Base-by-base conservation (phyloP, 2,888 invertebrate genomes). In the Corythucha ciliata region DNA sequence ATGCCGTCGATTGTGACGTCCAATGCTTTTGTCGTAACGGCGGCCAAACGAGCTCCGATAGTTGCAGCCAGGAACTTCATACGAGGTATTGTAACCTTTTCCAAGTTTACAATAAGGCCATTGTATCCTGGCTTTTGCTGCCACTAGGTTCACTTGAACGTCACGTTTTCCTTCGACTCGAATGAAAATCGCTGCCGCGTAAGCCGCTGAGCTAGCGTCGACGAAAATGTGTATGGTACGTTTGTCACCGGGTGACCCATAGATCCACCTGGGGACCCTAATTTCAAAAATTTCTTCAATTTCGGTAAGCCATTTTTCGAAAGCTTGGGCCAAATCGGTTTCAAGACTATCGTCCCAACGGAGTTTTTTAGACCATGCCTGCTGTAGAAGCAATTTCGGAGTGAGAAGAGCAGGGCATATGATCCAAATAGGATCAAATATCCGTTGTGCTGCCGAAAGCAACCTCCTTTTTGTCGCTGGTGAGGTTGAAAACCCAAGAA, bases 171-270 rank as follows among this genome's bases (percentile, higher is more conserved):
- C 8, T 33, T 33, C 21, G 12, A 24, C 32, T 16, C 54, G 44
- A 8, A 54, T n/a, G 14, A 54, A 54, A 16, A 46, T 22, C 16
- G 46, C 39, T 3, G 54, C 32, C 20, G 54, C 54, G 36, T 51
- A 54, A 2, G 54, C 46, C 2, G 18, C 2, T 40, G 50, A 32
- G 20, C 50, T 50, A 8, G 47, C 39, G 21, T 54, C 54, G 18
- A 40, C n/a, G 24, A 54, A 54, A 3, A 40, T 24, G 27, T 54
- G 50, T 24, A 54, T n/a, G 3, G n/a, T n/a, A n/a, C n/a, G n/a
- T n/a, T n/a, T n/a, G n/a, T n/a, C n/a, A n/a, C n/a, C n/a, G n/a
- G n/a, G n/a, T n/a, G 40, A 29, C 18, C 20, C 20, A 5, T 14
- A 22, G 21, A 18, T 14, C 4, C 24, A 12, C 18, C 42, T 2